Conservation (phyloP, 2,113 vertebrate species). For the Pampusana beccarii region DNA sequence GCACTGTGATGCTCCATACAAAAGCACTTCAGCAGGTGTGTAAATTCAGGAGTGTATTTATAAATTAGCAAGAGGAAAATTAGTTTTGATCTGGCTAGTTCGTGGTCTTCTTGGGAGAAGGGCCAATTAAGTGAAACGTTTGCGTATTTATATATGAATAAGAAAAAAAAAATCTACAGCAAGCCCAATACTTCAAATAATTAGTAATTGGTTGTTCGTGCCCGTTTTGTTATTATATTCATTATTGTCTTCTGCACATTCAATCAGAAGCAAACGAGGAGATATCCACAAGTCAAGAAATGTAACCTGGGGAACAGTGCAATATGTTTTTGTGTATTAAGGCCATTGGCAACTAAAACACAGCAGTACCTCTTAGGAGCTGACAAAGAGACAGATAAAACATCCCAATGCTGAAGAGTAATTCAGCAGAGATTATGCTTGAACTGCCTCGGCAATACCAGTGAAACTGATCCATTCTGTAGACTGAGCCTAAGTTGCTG, state of each 20-base stretch:
- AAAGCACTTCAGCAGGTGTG: not conserved
- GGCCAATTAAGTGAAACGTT: not conserved
- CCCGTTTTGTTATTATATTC: not conserved
- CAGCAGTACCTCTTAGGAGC: not conserved
- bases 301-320: not conserved
- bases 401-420: not conserved
- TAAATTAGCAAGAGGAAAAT: not conserved
- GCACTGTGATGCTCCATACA: not conserved
- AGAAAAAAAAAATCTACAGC: not conserved
- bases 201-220: not conserved
- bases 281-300: not conserved
- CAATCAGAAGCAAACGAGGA: not conserved
- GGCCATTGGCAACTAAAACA: constrained; percentile 22
- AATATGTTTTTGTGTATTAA: not conserved
- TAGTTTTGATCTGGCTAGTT: not conserved
- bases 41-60: not conserved
- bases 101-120: not conserved
- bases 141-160: not conserved
- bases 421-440: not conserved
- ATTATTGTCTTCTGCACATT: not conserved
- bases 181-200: not conserved
- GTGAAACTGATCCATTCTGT: not conserved
- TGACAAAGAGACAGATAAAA: constrained; percentile 40
- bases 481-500: not conserved
- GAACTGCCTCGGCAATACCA: not conserved